These are phyloP conservation scores for Nibea coibor DNA, from an alignment of 2,113 vertebrate genomes.

Conservation along the genomic window DNA sequence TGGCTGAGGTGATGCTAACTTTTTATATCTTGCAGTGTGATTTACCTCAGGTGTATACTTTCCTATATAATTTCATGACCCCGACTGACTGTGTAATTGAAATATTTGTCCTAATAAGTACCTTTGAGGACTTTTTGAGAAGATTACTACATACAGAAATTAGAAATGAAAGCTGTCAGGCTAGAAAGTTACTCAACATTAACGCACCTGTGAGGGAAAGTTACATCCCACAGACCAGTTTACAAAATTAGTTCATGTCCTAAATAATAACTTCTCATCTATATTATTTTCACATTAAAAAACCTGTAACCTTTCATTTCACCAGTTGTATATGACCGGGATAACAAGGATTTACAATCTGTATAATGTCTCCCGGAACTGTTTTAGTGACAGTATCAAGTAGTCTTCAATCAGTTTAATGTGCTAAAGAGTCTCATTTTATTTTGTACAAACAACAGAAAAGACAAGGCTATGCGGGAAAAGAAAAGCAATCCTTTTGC, in stretches of 20 bases:
- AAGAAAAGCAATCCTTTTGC: slow-evolving; percentile 84
- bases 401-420: slow-evolving; percentile 52
- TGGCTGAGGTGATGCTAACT: background rate
- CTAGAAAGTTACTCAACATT: too few relatives aligned
- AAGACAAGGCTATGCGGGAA: slow-evolving; percentile 40
- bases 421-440: slow-evolving; percentile 70
- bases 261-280: background rate
- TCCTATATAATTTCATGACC: too few relatives aligned
- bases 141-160: background rate
- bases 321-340: background rate
- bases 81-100: too few relatives aligned
- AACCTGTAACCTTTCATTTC: background rate
- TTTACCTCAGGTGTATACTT: too few relatives aligned
- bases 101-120: background rate
- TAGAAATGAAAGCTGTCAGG: background rate
- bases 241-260: background rate
- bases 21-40: too few relatives aligned
- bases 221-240: background rate
- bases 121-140: background rate
- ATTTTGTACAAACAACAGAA: slow-evolving; percentile 67
- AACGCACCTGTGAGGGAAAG: background rate
- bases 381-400: slow-evolving; percentile 55
- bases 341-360: slow-evolving; percentile 12
- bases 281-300: slow-evolving; percentile 11
- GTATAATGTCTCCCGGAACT: slow-evolving; percentile 2